Conservation (phyloP, 2,888 invertebrate genomes). For the Euspilapteryx auroguttella region DNA sequence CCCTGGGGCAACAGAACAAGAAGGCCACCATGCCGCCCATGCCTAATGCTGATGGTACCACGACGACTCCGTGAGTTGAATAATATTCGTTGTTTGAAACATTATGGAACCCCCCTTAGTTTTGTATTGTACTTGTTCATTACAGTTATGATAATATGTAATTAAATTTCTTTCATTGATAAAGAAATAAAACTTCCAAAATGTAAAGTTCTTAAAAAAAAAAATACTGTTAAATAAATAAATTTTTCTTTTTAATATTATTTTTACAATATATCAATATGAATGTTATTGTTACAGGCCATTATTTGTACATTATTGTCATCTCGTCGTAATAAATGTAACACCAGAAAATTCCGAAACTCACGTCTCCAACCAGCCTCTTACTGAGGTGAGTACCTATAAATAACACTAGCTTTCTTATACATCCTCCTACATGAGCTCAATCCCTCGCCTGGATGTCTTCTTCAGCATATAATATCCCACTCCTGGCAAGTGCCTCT, state of each 20-base stretch:
- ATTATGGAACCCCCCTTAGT: neutral
- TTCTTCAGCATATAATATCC: no score
- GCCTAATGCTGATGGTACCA: constrained; percentile 18
- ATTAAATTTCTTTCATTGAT: no score
- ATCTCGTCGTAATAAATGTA: constrained; percentile 87
- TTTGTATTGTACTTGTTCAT: no score
- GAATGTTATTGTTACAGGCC: constrained; percentile 57
- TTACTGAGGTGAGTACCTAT: constrained; percentile 67
- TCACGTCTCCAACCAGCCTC: constrained; percentile 71
- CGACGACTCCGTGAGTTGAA: constrained; percentile 19
- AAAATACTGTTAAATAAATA: no score
- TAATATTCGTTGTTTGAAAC: neutral
- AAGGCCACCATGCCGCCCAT: constrained; percentile 23
- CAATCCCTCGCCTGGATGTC: no score
- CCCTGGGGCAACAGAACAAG: constrained; percentile 80
- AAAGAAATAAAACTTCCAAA: no score
- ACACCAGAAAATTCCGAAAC: constrained; percentile 81
- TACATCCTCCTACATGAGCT: no score
- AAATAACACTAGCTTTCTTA: no score
- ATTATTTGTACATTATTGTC: constrained; percentile 82
- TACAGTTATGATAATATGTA: no score
- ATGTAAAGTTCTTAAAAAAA: no score
- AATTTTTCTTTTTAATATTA: constrained; percentile 2
- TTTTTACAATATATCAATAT: no score
- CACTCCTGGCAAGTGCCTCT: no score